phyloP scores from a whole-genome alignment of 2,888 invertebrate genomes.

The Limnephilus auricula region DNA sequence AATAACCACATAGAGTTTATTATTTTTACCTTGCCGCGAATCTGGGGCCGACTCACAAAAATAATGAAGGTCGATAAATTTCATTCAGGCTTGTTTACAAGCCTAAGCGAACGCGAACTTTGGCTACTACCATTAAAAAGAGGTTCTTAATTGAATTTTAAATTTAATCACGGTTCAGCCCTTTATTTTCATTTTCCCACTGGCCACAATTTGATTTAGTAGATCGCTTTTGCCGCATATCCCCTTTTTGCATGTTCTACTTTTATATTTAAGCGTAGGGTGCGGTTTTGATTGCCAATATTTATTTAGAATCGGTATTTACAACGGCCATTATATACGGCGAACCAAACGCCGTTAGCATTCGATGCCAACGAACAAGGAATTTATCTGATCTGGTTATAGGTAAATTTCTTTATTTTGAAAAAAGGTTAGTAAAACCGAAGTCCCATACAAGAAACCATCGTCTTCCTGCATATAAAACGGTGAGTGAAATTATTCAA shows the following conservation, averaged over 20 bases:
- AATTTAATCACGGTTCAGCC: conserved; percentile 64
- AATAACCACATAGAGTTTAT: not conserved
- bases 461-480: not conserved
- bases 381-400: not conserved
- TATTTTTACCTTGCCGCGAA: not conserved
- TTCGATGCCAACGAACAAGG: conserved; percentile 32
- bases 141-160: conserved; percentile 65
- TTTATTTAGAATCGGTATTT: conserved; percentile 37
- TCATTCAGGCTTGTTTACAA: conserved; percentile 48
- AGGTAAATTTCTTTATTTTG: not conserved
- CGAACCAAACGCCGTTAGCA: conserved; percentile 9
- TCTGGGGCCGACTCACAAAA: conserved; percentile 9
- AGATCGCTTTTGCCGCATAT: conserved; percentile 42
- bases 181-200: conserved; percentile 57
- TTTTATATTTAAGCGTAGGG: conserved; percentile 48
- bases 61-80: conserved; percentile 49
- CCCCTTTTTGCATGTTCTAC: conserved; percentile 50
- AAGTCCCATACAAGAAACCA: not conserved
- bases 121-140: conserved; percentile 58
- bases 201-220: conserved; percentile 56
- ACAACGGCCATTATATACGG: conserved; percentile 9
- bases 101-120: conserved; percentile 55
- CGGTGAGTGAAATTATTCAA: not conserved
- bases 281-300: conserved; percentile 38
- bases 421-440: not conserved